Evolutionary conservation across 1,140 invertebrate species (phyloP).

Genomic region (Lordiphosa stackelbergi): DNA sequence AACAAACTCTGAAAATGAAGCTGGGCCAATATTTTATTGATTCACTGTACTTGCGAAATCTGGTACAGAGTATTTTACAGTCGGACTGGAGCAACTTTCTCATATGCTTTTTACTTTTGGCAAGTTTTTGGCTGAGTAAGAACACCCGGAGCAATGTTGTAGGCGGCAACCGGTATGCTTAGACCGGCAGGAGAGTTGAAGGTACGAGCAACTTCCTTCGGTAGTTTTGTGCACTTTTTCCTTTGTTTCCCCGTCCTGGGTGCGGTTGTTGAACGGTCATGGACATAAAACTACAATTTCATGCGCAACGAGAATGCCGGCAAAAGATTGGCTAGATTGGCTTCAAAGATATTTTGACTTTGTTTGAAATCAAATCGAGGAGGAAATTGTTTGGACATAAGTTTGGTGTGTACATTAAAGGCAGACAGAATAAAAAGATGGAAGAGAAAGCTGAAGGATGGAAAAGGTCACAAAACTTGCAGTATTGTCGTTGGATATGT

Average conservation of each 20-base stretch:
- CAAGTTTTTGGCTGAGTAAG: conserved; percentile 24
- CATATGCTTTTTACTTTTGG: conserved; percentile 5
- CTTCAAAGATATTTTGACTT: conserved; percentile 17
- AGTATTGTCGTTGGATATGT: too few species aligned
- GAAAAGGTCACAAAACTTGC: too few species aligned
- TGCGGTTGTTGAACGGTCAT: conserved; percentile 24
- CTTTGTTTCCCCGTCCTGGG: conserved; percentile 22
- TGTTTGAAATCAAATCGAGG: background rate
- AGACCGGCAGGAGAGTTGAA: conserved; percentile 12
- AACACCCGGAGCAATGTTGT: conserved; percentile 15
- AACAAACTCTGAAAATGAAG: too few species aligned
- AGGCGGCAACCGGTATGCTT: conserved; percentile 11
- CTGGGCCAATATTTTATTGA: too few species aligned
- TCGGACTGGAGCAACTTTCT: too few species aligned
- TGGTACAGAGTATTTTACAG: too few species aligned
- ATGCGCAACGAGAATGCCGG: conserved; percentile 29
- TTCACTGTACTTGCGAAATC: too few species aligned
- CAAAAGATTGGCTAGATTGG: conserved; percentile 37
- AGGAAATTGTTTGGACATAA: too few species aligned
- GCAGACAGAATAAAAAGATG: too few species aligned
- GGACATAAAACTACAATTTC: conserved; percentile 44
- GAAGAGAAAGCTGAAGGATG: too few species aligned
- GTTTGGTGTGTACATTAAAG: too few species aligned
- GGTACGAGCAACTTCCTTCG: conserved; percentile 24
- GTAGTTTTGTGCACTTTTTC: conserved; percentile 23